These are phyloP conservation scores for Bucco capensis DNA, from an alignment of 2,113 vertebrate species.

Conservation along the genomic window DNA sequence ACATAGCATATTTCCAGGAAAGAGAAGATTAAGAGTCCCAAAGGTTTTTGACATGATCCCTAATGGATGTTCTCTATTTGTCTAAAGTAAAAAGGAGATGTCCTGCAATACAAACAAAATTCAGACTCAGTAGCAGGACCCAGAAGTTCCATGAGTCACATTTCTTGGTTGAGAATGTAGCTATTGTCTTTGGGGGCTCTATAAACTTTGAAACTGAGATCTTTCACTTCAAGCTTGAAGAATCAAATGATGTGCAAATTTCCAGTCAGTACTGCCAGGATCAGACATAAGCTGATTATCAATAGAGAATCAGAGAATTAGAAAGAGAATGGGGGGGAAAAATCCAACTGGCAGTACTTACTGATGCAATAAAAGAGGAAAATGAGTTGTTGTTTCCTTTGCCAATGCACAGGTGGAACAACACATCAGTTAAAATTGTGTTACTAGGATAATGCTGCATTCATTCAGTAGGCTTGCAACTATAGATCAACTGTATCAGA, in stretches of 20 bases:
- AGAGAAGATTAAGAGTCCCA: slow-evolving; percentile 42
- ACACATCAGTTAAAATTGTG: background rate
- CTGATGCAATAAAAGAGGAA: background rate
- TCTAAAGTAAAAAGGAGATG: background rate
- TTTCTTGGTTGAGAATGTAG: background rate
- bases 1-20: slow-evolving; percentile 38
- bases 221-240: background rate
- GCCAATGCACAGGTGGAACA: background rate
- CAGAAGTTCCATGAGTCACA: background rate
- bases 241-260: background rate
- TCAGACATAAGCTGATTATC: background rate
- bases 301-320: background rate
- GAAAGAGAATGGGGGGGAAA: background rate
- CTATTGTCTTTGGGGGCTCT: background rate
- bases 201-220: background rate
- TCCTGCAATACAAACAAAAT: slow-evolving; percentile 36
- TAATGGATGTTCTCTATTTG: slow-evolving; percentile 29
- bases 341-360: background rate
- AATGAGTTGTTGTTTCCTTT: background rate
- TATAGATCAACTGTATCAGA: background rate
- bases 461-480: background rate
- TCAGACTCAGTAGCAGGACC: background rate
- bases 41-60: slow-evolving; percentile 29
- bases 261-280: background rate
- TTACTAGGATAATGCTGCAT: background rate